Percentiles rank a stretch among this genome's conserved stretches.
Evolutionary conservation across 1,140 invertebrate species (phyloP).

Genomic region (Bombus fervidus): DNA sequence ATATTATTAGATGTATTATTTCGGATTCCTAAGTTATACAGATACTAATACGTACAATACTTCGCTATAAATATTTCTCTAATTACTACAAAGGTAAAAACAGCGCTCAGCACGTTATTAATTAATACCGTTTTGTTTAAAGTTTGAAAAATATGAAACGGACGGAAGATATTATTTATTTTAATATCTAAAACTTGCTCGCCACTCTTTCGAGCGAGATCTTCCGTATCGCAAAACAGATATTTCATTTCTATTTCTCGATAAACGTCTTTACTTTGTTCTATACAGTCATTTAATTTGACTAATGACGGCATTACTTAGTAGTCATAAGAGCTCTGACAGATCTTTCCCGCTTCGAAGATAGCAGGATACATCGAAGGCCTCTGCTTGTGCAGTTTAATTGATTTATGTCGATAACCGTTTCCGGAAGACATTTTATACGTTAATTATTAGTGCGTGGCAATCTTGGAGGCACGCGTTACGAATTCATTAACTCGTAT

Average conservation of each 20-base stretch:
- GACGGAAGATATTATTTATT: too few relatives aligned
- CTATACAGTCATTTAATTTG: background rate
- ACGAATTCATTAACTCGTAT: conserved; percentile 44
- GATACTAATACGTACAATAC: too few relatives aligned
- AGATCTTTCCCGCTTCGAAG: background rate
- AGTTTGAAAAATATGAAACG: too few relatives aligned
- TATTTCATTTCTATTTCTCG: background rate
- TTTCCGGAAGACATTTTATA: conserved; percentile 27
- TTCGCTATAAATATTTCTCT: too few relatives aligned
- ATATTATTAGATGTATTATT: too few relatives aligned
- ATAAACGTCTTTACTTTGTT: background rate
- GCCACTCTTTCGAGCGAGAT: background rate
- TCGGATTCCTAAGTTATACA: too few relatives aligned
- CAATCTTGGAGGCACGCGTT: conserved; percentile 37
- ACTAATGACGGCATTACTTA: background rate
- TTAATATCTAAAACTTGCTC: background rate
- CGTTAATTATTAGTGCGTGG: conserved; percentile 28
- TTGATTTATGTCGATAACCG: conserved; percentile 38
- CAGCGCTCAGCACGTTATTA: too few relatives aligned
- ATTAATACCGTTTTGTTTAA: too few relatives aligned
- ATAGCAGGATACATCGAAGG: background rate
- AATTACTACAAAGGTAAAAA: too few relatives aligned
- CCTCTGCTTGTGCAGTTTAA: background rate
- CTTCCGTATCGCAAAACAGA: background rate
- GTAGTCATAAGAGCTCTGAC: background rate